Evolutionary conservation across 2,797 vertebrate species (phyloP), one percentile per base, ranked within the genome.

Genomic region (Trachops cirrhosus): DNA sequence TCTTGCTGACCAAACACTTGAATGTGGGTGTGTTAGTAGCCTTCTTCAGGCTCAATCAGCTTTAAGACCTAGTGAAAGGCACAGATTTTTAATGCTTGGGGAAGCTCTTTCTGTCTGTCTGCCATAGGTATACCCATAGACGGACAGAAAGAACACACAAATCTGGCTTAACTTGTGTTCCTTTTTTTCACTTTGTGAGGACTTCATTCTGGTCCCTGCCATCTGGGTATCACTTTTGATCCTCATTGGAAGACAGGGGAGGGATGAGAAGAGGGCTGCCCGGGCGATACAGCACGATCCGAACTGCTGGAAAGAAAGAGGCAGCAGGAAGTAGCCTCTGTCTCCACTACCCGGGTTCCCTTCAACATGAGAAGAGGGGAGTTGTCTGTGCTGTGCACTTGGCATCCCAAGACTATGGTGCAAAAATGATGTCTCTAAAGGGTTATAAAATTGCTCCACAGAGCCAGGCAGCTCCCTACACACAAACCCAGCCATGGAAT

Each of bases 1-100:
- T 41, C 86, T 37, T 34, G 50, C 37, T 26, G 21, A 41, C 3
- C 10, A 68, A 46, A 86, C 8, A 3, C 24, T 19, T 62, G 22
- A 46, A 18, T 8, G 1, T 41, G 18, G 37, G 52, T 15, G 5
- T 32, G 93, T 48, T 26, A 7, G 18, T 6, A 15, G 26, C 6
- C 11, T 24, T 54, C 44, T 41, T 21, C 18, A n/a, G 29, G 41
- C 62, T 82, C 29, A 6, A 22, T 29, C 37, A 77, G 41, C 48
- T n/a, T 29, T 10, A 39, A 15, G 2, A 37, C 15, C 29, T 71
- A 6, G n/a, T 7, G 12, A 73, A 50, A 48, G 52, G 6, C 14
- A 0, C 0, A 2, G 34, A 4, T 29, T 5, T 32, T 39, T 5
- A 9, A 8, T 24, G 50, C 34, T 8, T 6, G 5, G 7, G 37